Conservation (phyloP, 1,140 invertebrate genomes). For the Drosophila cardini region DNA sequence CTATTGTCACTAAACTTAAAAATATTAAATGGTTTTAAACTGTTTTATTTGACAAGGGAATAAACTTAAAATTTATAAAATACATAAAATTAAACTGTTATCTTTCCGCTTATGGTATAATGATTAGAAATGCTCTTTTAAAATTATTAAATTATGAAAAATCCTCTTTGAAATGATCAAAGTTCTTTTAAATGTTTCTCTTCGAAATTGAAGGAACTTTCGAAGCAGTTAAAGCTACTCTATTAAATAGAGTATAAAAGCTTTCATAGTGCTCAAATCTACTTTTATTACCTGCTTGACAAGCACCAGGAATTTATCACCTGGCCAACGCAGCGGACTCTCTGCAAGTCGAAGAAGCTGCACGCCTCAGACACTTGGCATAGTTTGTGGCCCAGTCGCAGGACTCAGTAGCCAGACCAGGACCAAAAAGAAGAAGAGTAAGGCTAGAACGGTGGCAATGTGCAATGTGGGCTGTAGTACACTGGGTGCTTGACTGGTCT, state of each 20-base stretch:
- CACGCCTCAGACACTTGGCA: conserved; percentile 75
- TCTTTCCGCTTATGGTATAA: too few species aligned
- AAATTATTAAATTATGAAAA: too few species aligned
- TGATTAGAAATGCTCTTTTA: too few species aligned
- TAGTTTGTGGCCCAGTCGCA: conserved; percentile 67
- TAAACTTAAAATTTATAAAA: too few species aligned
- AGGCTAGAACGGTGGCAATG: background rate
- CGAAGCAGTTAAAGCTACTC: conserved; percentile 2
- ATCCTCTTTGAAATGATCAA: too few species aligned
- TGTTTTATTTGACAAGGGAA: too few species aligned
- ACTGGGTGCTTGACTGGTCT: conserved; percentile 3
- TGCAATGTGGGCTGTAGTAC: background rate
- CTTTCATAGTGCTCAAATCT: conserved; percentile 40
- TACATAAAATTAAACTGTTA: too few species aligned
- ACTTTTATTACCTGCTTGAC: conserved; percentile 53
- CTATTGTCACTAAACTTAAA: background rate
- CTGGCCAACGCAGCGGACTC: conserved; percentile 49
- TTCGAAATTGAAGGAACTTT: background rate
- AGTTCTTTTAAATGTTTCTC: too few species aligned
- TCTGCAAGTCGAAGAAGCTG: conserved; percentile 41
- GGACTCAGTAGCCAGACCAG: background rate
- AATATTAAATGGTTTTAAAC: too few species aligned
- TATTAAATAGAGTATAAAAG: conserved; percentile 34
- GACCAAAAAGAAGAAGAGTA: conserved; percentile 1
- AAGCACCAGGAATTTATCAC: conserved; percentile 66